Evolutionary conservation across 1,140 invertebrate genomes (phyloP).

Genomic region (Drosophila mojavensis): DNA sequence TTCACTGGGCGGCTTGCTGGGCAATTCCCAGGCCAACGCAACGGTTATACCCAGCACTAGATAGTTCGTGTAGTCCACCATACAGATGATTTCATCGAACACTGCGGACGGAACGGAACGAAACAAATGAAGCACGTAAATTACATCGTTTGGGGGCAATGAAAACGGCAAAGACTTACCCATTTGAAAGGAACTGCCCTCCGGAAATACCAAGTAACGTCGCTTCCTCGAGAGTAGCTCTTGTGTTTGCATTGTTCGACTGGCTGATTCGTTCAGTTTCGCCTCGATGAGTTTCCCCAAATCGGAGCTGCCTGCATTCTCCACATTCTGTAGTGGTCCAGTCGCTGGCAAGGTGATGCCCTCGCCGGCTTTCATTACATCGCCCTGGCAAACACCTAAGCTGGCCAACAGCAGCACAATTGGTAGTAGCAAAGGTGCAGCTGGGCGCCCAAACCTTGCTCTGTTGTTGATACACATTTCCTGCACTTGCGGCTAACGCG

Average conservation of each 20-base stretch:
- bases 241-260: conserved; percentile 37
- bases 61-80: conserved; percentile 81
- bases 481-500: conserved; percentile 57
- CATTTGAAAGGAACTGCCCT: conserved; percentile 90
- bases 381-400: conserved; percentile 21
- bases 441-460: conserved; percentile 21
- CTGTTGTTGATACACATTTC: conserved; percentile 55
- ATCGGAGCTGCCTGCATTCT: conserved; percentile 41
- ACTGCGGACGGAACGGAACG: conserved; percentile 46
- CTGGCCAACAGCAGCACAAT: conserved; percentile 1
- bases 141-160: conserved; percentile 21
- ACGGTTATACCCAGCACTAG: conserved; percentile 89
- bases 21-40: conserved; percentile 90
- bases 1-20: conserved; percentile 85
- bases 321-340: conserved; percentile 33
- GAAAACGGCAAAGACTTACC: conserved; percentile 85
- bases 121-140: conserved; percentile 41
- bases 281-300: conserved; percentile 69
- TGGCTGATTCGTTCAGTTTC: conserved; percentile 66
- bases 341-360: conserved; percentile 41
- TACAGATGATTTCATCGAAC: conserved; percentile 75
- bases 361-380: conserved; percentile 42
- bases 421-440: conserved; percentile 25
- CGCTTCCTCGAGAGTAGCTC: conserved; percentile 86
- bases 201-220: conserved; percentile 91